Conservation (phyloP, 1,140 invertebrate genomes). For the Samia ricini region DNA sequence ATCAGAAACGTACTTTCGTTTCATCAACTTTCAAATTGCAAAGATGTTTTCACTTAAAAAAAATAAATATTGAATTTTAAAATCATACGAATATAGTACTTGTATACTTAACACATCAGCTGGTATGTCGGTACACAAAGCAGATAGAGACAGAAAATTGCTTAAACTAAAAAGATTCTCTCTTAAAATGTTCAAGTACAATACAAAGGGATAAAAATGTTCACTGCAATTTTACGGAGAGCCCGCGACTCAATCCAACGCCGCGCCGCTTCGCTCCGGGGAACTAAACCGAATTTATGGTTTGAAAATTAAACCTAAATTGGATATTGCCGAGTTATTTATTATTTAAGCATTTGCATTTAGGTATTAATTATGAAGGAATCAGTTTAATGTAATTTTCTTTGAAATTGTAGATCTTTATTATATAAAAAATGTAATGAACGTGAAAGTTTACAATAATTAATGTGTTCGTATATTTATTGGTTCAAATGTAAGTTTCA, state of each 20-base stretch:
- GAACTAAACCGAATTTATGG: slow-evolving; percentile 73
- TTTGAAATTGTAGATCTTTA: neutral
- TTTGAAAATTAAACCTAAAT: slow-evolving; percentile 76
- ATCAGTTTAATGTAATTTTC: neutral
- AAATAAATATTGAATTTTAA: too few species aligned
- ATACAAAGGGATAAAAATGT: slow-evolving; percentile 72
- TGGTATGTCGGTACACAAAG: too few species aligned
- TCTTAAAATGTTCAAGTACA: slow-evolving; percentile 60
- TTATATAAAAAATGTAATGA: neutral
- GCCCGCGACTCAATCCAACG: slow-evolving; percentile 54
- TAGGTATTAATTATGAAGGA: slow-evolving; percentile 25
- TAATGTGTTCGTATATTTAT: too few species aligned
- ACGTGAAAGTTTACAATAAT: too few species aligned
- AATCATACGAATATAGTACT: too few species aligned
- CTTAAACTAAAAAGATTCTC: slow-evolving; percentile 56
- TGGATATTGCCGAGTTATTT: slow-evolving; percentile 66
- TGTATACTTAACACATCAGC: neutral
- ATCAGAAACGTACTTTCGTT: too few species aligned
- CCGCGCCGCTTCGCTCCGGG: slow-evolving; percentile 55
- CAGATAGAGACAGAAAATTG: slow-evolving; percentile 52
- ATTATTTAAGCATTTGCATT: slow-evolving; percentile 60
- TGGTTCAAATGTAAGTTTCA: too few species aligned
- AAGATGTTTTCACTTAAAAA: too few species aligned
- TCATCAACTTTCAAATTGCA: too few species aligned
- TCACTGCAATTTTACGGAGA: slow-evolving; percentile 63